Conservation (phyloP, 2,113 vertebrate genomes). For the Apus apus region DNA sequence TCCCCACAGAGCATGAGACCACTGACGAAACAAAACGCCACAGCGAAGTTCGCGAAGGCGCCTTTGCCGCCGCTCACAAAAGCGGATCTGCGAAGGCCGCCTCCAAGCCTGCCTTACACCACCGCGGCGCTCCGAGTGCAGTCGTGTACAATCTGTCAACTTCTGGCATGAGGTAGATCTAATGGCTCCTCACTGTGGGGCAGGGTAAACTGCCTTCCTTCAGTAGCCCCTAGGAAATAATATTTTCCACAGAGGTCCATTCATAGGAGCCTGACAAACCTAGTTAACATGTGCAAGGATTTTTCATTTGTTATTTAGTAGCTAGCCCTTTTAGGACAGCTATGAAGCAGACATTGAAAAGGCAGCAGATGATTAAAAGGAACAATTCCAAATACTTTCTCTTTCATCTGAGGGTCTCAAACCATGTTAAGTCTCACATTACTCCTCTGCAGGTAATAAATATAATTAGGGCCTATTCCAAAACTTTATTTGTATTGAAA, state of each 20-base stretch:
- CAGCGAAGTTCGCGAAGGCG: background rate
- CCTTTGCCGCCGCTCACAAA: background rate
- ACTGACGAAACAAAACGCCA: rapidly evolving
- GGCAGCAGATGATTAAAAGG: constrained; percentile 47
- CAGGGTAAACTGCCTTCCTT: background rate
- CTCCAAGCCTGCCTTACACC: background rate
- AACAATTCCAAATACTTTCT: constrained; percentile 55
- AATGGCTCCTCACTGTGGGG: constrained; percentile 36
- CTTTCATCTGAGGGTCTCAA: constrained; percentile 62
- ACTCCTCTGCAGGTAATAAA: constrained; percentile 71
- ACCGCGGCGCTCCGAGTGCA: background rate
- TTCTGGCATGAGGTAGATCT: background rate
- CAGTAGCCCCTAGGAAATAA: background rate
- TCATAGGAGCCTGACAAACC: constrained; percentile 4
- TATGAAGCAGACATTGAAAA: constrained; percentile 20
- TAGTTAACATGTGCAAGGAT: background rate
- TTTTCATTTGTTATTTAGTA: constrained; percentile 11
- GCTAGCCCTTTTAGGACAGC: constrained; percentile 17
- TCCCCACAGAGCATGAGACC: background rate
- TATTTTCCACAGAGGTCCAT: constrained; percentile 42
- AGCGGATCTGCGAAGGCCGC: background rate
- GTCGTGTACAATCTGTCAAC: background rate
- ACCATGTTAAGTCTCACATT: constrained; percentile 58
- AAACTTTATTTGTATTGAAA: constrained; percentile 72
- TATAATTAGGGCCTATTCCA: constrained; percentile 64